Percentiles rank a stretch among this genome's conserved stretches.
phyloP scores from a whole-genome alignment of 2,113 vertebrate genomes.

The Orthonyx spaldingii region DNA sequence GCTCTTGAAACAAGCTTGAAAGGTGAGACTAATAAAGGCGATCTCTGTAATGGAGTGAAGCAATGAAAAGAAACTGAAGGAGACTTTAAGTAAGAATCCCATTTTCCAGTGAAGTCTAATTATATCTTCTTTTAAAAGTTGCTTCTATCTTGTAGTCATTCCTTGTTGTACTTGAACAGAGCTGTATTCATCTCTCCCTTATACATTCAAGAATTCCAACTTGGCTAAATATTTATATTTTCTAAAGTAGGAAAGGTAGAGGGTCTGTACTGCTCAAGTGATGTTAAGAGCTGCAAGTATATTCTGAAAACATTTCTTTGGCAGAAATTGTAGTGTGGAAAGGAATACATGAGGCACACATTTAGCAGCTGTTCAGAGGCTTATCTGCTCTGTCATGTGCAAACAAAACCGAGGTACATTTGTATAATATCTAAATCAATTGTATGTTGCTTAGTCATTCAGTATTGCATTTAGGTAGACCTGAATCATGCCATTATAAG shows the following conservation, averaged over 20 bases:
- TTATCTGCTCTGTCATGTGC: background rate
- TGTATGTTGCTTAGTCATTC: background rate
- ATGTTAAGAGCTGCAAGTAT: background rate
- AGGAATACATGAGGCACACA: accelerated
- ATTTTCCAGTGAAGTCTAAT: background rate
- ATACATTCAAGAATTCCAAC: background rate
- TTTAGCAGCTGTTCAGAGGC: background rate
- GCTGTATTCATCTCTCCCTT: background rate
- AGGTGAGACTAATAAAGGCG: accelerated
- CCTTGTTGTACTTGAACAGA: background rate
- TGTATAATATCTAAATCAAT: background rate
- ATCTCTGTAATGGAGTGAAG: background rate
- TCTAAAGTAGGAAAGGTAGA: background rate
- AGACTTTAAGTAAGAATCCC: background rate
- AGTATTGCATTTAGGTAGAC: background rate
- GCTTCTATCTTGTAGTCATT: accelerated
- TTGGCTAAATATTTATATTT: background rate
- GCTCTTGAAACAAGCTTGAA: background rate
- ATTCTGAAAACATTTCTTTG: background rate
- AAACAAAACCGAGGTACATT: background rate
- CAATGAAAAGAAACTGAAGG: background rate
- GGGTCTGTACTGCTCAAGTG: background rate
- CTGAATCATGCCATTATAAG: background rate
- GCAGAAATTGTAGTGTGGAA: background rate
- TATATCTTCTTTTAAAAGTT: background rate